A percentile compares a stretch with the other conserved stretches of the same genome.
These are phyloP conservation scores for Apis cerana DNA, from an alignment of 1,140 invertebrate species.

Conservation along the genomic window DNA sequence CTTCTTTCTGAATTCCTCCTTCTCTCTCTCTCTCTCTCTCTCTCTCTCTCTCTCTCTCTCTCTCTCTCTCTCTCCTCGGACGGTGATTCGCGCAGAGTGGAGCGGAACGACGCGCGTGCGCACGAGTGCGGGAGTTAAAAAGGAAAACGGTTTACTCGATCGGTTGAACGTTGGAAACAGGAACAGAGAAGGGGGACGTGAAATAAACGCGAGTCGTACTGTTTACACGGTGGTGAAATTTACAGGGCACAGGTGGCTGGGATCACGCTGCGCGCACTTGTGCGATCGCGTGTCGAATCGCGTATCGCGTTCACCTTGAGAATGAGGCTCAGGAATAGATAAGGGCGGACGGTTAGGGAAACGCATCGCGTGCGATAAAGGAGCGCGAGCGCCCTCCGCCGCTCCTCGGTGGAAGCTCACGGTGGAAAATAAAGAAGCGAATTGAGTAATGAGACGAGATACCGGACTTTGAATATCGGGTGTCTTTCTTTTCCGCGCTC, in stretches of 20 bases:
- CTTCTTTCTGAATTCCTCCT: not conserved
- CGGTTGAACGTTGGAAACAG: not conserved
- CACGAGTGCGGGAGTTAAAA: not conserved
- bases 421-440: not conserved
- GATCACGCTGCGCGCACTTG: not conserved
- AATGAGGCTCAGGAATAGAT: not conserved
- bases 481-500: too few relatives aligned
- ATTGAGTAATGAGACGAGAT: not conserved
- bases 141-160: not conserved
- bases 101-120: too few relatives aligned
- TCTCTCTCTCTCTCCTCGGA: too few relatives aligned
- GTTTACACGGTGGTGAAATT: conserved; percentile 25
- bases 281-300: conserved; percentile 45
- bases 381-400: not conserved
- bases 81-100: not conserved
- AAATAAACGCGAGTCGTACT: not conserved
- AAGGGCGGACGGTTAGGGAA: not conserved
- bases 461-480: too few relatives aligned
- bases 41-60: not conserved
- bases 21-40: not conserved
- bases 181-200: not conserved
- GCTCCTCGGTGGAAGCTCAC: not conserved
- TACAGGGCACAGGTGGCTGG: conserved; percentile 23
- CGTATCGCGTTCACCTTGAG: conserved; percentile 38
- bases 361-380: not conserved